phyloP scores from a whole-genome alignment of 1,140 invertebrate genomes.

The Drosophila eugracilis region DNA sequence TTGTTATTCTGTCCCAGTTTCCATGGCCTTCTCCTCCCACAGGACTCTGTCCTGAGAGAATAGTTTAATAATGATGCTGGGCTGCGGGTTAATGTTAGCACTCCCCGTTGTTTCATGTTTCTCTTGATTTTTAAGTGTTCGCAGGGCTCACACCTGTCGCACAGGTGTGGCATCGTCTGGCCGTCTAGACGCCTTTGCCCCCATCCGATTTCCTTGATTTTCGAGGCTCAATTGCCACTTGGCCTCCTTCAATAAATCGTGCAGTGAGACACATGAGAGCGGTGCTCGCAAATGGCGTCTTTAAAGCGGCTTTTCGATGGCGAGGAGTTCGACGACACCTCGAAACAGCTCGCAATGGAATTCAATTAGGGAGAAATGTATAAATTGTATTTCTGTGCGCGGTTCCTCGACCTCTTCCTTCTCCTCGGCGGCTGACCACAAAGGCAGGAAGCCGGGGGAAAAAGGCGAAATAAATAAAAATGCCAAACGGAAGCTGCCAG shows the following conservation, averaged over 20 bases:
- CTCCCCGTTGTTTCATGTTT: conserved; percentile 22
- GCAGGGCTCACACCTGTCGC: conserved; percentile 24
- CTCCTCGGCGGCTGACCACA: conserved; percentile 18
- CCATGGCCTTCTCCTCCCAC: too few species aligned
- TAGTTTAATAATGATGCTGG: conserved; percentile 37
- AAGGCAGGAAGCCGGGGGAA: conserved; percentile 1
- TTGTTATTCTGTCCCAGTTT: not conserved
- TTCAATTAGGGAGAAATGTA: conserved; percentile 69
- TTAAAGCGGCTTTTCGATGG: conserved; percentile 30
- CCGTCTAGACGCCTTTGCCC: conserved; percentile 57
- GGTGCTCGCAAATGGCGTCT: conserved; percentile 23
- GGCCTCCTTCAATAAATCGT: conserved; percentile 64
- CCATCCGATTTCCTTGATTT: not conserved
- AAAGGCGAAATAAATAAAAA: conserved; percentile 47
- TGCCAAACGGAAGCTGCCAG: conserved; percentile 61
- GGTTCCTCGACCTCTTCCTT: conserved; percentile 10
- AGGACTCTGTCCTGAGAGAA: not conserved
- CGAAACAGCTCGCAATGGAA: conserved; percentile 48
- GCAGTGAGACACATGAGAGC: conserved; percentile 39
- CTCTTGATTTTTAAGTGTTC: conserved; percentile 16
- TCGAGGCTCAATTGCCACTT: conserved; percentile 45
- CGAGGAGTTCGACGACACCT: conserved; percentile 28
- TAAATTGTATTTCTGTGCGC: conserved; percentile 43
- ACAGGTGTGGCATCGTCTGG: conserved; percentile 66
- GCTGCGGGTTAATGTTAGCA: not conserved